phyloP scores from a whole-genome alignment of 2,888 invertebrate species.

The Drosophila kokeensis region DNA sequence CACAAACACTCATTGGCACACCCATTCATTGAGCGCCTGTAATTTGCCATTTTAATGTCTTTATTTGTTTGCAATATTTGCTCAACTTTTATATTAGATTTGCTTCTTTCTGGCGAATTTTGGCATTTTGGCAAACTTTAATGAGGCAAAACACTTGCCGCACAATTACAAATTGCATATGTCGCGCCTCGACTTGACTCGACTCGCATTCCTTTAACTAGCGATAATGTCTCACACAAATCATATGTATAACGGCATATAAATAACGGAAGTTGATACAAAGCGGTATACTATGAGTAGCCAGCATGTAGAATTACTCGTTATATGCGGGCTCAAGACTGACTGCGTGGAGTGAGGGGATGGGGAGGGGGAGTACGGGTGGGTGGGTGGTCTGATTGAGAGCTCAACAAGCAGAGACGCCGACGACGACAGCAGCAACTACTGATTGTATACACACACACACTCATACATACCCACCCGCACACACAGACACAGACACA shows the following conservation, averaged over 20 bases:
- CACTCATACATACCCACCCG: fast-evolving
- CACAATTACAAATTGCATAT: conserved; percentile 40
- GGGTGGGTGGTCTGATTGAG: conserved; percentile 43
- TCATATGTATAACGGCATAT: conserved; percentile 1
- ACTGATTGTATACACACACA: conserved; percentile 7
- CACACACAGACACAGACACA: neutral
- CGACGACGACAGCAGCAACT: neutral
- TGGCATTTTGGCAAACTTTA: conserved; percentile 34
- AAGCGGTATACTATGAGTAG: conserved; percentile 20
- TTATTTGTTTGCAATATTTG: conserved; percentile 43
- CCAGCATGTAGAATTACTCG: conserved; percentile 41
- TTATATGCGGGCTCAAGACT: conserved; percentile 22
- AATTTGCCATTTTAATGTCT: conserved; percentile 63
- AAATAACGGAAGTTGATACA: conserved; percentile 66
- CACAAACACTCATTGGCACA: conserved; percentile 16
- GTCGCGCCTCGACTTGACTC: conserved; percentile 5
- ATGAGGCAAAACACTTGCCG: conserved; percentile 25
- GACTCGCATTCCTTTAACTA: conserved; percentile 32
- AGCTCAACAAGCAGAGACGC: conserved; percentile 13
- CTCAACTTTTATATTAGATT: conserved; percentile 20
- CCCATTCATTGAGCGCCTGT: conserved; percentile 37
- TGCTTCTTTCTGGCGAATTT: conserved; percentile 29
- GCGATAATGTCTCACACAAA: conserved; percentile 47
- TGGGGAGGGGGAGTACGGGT: conserved; percentile 7
- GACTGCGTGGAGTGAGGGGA: conserved; percentile 14